phyloP scores from a whole-genome alignment of 2,113 vertebrate genomes.

The Protobothrops flavoviridis region DNA sequence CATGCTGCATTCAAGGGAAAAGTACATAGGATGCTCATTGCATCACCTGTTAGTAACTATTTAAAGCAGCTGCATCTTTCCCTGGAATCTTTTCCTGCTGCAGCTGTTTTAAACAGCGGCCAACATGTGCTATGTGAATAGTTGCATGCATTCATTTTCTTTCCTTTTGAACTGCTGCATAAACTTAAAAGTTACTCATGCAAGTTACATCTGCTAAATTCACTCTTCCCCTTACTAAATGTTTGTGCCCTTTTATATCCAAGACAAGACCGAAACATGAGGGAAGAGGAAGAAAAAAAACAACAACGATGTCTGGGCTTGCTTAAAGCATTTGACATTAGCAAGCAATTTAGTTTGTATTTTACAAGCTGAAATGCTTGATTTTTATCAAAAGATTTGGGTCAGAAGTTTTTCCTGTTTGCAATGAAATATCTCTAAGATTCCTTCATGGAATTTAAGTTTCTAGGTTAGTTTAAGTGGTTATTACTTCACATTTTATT shows the following conservation, averaged over 20 bases:
- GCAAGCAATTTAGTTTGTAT: not conserved
- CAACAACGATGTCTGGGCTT: not conserved
- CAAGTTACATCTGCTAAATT: not conserved
- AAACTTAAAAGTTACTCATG: not conserved
- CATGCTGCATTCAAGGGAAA: not conserved
- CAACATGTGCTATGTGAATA: not conserved
- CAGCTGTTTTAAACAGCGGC: not conserved
- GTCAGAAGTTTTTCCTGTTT: not conserved
- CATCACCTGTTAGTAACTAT: not conserved
- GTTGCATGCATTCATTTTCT: not conserved
- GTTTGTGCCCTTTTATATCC: not conserved
- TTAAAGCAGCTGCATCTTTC: not conserved
- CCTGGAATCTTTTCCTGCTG: not conserved
- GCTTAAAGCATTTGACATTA: not conserved
- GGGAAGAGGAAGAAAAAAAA: not conserved
- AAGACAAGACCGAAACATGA: not conserved
- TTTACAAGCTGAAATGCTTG: not conserved
- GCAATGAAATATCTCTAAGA: not conserved
- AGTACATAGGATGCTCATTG: not conserved
- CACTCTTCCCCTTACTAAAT: not conserved
- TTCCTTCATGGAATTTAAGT: not conserved
- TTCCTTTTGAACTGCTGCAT: not conserved
- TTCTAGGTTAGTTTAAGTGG: not conserved
- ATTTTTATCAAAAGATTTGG: slow-evolving; percentile 1
- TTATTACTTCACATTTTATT: not conserved